Evolutionary conservation across 2,797 vertebrate species (phyloP).

Genomic region (Amniataba percoides): DNA sequence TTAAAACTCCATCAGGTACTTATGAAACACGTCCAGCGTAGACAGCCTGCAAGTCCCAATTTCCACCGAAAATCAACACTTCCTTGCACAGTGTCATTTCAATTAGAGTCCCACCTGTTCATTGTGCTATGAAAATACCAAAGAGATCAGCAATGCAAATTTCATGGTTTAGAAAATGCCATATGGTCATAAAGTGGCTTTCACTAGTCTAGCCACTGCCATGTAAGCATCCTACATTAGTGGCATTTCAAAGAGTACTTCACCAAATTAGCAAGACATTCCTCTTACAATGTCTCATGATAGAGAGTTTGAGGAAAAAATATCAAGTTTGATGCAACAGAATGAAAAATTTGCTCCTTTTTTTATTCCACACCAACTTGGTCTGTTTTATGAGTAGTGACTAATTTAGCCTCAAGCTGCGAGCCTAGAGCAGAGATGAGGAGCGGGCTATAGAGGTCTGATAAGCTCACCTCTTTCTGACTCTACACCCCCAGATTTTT

Average conservation of each 20-base stretch:
- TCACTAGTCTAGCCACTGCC: too few species aligned
- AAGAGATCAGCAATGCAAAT: neutral
- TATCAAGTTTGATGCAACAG: neutral
- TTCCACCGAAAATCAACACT: neutral
- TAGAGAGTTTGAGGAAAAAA: neutral
- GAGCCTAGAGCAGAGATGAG: neutral
- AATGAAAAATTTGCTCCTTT: neutral
- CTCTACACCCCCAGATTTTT: neutral
- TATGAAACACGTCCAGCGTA: neutral
- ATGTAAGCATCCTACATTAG: too few species aligned
- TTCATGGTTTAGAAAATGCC: neutral
- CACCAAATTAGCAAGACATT: too few species aligned
- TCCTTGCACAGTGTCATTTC: neutral
- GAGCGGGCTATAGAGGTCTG: neutral
- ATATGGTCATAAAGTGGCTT: too few species aligned
- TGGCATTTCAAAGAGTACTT: too few species aligned
- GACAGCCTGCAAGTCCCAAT: neutral
- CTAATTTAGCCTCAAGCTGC: neutral
- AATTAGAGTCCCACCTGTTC: neutral
- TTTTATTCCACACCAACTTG: slow-evolving; percentile 1
- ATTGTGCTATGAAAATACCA: neutral
- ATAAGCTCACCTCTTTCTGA: neutral
- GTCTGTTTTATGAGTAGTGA: too few species aligned
- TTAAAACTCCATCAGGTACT: neutral
- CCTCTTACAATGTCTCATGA: neutral